Evolutionary conservation across 2,888 invertebrate species (phyloP), one percentile per base, ranked within the genome.

Genomic region (Coecobrya sp.): DNA sequence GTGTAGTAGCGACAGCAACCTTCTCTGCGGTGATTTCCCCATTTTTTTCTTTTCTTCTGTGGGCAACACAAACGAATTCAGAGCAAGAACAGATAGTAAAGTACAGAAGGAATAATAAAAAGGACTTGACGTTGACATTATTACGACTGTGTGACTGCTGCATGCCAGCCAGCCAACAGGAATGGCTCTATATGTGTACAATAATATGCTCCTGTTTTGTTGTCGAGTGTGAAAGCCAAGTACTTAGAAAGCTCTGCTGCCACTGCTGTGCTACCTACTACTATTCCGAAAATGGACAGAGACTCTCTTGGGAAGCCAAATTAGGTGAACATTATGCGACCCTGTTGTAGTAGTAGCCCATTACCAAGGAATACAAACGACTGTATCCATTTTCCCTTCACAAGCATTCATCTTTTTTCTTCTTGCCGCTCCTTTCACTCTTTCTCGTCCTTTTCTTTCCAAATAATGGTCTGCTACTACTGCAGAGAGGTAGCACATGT

Each of bases 311-410:
- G 79, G 79, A 79, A 22, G 79, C 10, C 13, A 79, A 79, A 79
- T 79, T 79, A 79, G 79, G 79, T 79, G 49, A 79, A 45, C 79
- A 79, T 79, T 79, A 79, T 79, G 79, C 79, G 79, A 79, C 79
- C 79, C 79, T 79, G 49, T 79, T 59, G 59, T 52, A 16, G 1
- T n/a, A n/a, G 30, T 27, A 68, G 70, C 70, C 70, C 19, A 45
- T 49, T 76, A 45, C 68, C 16, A 68, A 68, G 30, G 45, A 45
- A 76, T 45, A 76, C 22, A 79, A 79, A 79, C 30, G 42, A 45
- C 49, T 79, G 49, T 49, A 79, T 79, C 79, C 79, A 49, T 79
- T 79, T 79, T 79, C 79, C 79, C 79, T 49, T 49, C 13, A 79
- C 25, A 79, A 52, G 45, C 79, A 49, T 76, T 76, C 49, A 49